Percentiles rank a stretch among this genome's conserved stretches.
These are phyloP conservation scores for Toxotes lorentzi DNA, from an alignment of 2,797 vertebrate species.

Conservation along the genomic window DNA sequence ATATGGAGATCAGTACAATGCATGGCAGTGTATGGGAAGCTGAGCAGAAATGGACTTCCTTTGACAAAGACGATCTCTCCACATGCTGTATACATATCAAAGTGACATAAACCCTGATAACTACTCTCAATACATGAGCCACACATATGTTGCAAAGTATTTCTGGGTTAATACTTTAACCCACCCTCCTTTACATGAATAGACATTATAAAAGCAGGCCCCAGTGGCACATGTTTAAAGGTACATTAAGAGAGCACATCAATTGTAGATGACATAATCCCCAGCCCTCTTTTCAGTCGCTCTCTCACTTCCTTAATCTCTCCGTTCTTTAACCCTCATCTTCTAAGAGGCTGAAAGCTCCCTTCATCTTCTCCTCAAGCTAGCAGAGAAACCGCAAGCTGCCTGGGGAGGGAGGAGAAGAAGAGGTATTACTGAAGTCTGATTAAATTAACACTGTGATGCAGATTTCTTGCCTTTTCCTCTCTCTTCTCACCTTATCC, in stretches of 20 bases:
- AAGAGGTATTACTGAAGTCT: constrained; percentile 81
- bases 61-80: constrained; percentile 73
- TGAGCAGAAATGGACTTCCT: constrained; percentile 73
- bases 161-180: constrained; percentile 80
- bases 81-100: constrained; percentile 79
- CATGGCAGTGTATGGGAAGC: constrained; percentile 72
- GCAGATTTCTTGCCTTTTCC: constrained; percentile 77
- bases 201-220: constrained; percentile 79
- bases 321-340: constrained; percentile 84
- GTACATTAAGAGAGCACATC: constrained; percentile 85
- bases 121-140: constrained; percentile 66
- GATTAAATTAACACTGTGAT: constrained; percentile 84
- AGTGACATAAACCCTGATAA: constrained; percentile 80
- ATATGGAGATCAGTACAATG: constrained; percentile 79
- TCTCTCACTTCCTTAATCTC: constrained; percentile 84
- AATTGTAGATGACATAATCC: constrained; percentile 86
- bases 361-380: constrained; percentile 84
- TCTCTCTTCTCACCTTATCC: constrained; percentile 56
- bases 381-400: constrained; percentile 72
- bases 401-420: constrained; percentile 75
- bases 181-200: constrained; percentile 64
- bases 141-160: constrained; percentile 78
- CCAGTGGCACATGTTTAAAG: constrained; percentile 84
- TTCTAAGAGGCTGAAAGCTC: constrained; percentile 84
- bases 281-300: constrained; percentile 77